Evolutionary conservation across 2,113 vertebrate species (phyloP), one percentile per base, ranked within the genome.

Genomic region (Tachuris rubrigastra): DNA sequence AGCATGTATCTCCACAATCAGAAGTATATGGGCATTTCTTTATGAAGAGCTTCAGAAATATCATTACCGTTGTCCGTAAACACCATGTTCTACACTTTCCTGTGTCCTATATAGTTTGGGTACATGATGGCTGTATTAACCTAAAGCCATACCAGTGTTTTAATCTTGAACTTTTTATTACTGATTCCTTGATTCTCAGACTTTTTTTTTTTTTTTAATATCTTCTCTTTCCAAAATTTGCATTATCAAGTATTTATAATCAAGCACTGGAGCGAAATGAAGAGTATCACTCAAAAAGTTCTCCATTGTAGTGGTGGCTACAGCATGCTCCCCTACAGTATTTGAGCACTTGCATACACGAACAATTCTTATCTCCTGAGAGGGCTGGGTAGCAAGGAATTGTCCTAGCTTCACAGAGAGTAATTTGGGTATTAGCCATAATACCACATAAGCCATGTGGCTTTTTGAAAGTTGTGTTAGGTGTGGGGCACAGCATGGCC

Each of bases 261-360:
- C 31, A 69, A 41, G 22, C 27, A 11, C 37, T 62, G 59, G 69
- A 49, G 41, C 24, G 76, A 25, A 49, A 41, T 1, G 4, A 86
- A 66, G 42, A 49, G 6, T 28, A 27, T 77, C 4, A 25, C 21
- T 72, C 46, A 24, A 27, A 44, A 76, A 27, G 59, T 44, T 71
- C 55, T 71, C 46, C 23, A 42, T 24, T 18, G 6, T 15, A 7
- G 8, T 30, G 22, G 21, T 77, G 30, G 47, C 12, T 81, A 30
- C 52, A 77, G 50, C 1, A 0, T 33, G 27, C 67, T 46, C 39
- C 33, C 8, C 18, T 62, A 3, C 1, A 6, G 18, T 30, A n/a
- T 77, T 14, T 59, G 55, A 74, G 46, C 62, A 76, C 30, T 63
- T 86, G 33, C 8, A 12, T 44, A 28, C 6, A 35, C 50, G 37